Percentiles rank a stretch among this genome's conserved stretches.
phyloP scores from a whole-genome alignment of 2,113 vertebrate genomes.

The Coturnix japonica region DNA sequence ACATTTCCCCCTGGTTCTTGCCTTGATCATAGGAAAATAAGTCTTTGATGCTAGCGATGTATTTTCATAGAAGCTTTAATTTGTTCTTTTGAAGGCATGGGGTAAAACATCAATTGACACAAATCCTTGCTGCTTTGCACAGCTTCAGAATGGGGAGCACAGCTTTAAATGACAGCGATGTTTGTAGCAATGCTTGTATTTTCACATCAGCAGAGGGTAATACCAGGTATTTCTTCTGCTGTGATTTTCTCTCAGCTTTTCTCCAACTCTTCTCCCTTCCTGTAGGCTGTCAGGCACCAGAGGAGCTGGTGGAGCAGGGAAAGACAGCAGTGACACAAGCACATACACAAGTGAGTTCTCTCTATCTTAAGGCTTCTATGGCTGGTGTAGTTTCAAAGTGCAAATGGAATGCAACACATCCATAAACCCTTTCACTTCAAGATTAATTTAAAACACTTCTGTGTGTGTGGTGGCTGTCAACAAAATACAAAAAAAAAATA shows the following conservation, averaged over 20 bases:
- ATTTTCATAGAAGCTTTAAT: not conserved
- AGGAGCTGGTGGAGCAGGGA: not conserved
- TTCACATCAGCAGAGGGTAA: not conserved
- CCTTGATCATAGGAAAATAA: not conserved
- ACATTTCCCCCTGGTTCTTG: not conserved
- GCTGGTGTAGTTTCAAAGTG: not conserved
- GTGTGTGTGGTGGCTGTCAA: not conserved
- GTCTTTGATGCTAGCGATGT: not conserved
- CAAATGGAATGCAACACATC: not conserved
- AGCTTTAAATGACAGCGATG: not conserved
- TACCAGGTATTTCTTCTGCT: not conserved
- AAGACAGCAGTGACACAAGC: accelerated
- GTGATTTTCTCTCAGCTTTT: not conserved
- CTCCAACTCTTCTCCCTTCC: not conserved
- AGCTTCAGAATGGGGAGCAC: not conserved
- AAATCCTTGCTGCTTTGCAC: not conserved
- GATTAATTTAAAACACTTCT: slow-evolving; percentile 57
- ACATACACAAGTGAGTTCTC: accelerated
- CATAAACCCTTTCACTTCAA: not conserved
- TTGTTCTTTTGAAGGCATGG: not conserved
- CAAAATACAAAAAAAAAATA: slow-evolving; percentile 42
- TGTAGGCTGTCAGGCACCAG: not conserved
- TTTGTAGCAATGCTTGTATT: not conserved
- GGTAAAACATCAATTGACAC: not conserved
- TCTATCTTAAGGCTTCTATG: not conserved